Base-by-base conservation (phyloP, 1,140 invertebrate species). In the Neodiprion virginianus region DNA sequence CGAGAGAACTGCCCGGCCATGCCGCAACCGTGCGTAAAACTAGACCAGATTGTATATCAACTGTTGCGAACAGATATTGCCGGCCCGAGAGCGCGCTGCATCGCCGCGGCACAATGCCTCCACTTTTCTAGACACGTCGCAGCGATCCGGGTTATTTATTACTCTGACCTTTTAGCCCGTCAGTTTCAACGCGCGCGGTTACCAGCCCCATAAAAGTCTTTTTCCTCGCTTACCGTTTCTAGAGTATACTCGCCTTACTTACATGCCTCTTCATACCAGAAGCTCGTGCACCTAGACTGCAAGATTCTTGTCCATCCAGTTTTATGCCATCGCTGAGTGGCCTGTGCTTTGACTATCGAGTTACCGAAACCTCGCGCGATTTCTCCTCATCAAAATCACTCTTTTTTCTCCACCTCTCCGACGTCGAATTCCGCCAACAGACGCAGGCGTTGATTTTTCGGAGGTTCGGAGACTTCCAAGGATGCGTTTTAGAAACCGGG, bases 81-180 rank as follows among this genome's bases (percentile, higher is more conserved):
- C 53, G 53, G 53, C n/a, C 53, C 53, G 53, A 61, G 53, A 80
- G 78, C 77, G 75, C 78, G 76, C 79, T 81, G 28, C 28, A 40
- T 40, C 5, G 28, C 28, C 28, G 48, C 80, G 80, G 79, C 80
- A 82, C 79, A 81, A 85, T 84, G 81, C 83, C 85, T 82, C 81
- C 78, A 80, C 79, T 79, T 80, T 75, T 82, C 82, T 81, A 82
- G 79, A 82, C 72, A 81, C 53, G 53, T 75, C 14, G 23, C 69
- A 79, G 80, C 81, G 76, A 82, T 77, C 79, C 68, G 77, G 83
- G 85, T 86, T 87, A 87, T 87, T 87, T 87, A 87, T 87, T 86
- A 83, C 84, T 73, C 77, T 82, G 85, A 85, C 85, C 84, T 87
- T 85, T 86, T 81, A 82, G 80, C 84, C 80, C 75, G 76, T 72